Evolutionary conservation across 1,140 invertebrate species (phyloP), one percentile per base, ranked within the genome.

Genomic region (Dryas iulia): DNA sequence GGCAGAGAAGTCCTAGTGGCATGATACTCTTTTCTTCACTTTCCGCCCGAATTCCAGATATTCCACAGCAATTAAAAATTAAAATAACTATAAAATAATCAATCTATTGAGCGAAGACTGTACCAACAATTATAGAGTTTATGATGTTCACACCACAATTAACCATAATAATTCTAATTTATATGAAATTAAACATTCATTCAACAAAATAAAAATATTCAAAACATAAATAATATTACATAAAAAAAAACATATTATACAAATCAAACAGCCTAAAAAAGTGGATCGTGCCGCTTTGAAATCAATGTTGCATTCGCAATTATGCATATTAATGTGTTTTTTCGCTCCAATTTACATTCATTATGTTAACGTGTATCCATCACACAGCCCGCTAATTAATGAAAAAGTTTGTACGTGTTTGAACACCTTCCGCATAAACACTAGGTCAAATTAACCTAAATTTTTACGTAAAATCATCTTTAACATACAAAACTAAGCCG

Each of bases 271-370:
- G 39, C 39, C 14, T 47, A 47, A 47, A 47, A n/a, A 47, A 47
- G 39, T 47, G 39, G 39, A 47, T 47, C 39, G 39, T 21, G 39
- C 39, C 39, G 14, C 39, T 47, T 47, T 47, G 18, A 47, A 47
- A 47, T 47, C 39, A 47, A 47, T 47, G 39, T 47, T 47, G 39
- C 39, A 47, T 18, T 47, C 39, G 39, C 39, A 47, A 28, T 47
- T 58, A 66, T 14, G 53, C 61, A 64, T 66, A 58, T 57, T 66
- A 57, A 57, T 66, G n/a, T 54, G 23, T 61, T 56, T 59, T 47
- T 61, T 61, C 52, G 59, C 58, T 68, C 66, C 47, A 61, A 61
- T 35, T 68, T 61, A 56, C 66, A 68, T 61, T 68, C 30, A 68
- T 68, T 66, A 68, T 56, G 30, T 61, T 68, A 39, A 68, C 58